Percentiles rank a stretch among this genome's conserved stretches.
Evolutionary conservation across 2,113 vertebrate species (phyloP).

Genomic region (Diadophis punctatus): DNA sequence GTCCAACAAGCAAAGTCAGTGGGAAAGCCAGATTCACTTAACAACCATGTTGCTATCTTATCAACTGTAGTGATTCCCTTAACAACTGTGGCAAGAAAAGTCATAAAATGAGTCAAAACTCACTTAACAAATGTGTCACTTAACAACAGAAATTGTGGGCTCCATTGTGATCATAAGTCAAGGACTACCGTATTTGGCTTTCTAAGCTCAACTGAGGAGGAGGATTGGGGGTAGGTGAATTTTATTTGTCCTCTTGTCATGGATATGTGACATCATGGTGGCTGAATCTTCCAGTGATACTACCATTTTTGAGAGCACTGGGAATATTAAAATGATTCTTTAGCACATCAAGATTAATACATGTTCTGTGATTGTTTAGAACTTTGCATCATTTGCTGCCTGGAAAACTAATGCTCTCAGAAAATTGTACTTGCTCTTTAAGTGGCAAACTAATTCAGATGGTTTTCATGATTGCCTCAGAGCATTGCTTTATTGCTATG

Average conservation of each 20-base stretch:
- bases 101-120: not conserved
- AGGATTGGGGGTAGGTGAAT: not conserved
- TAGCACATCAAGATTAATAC: not conserved
- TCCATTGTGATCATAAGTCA: not conserved
- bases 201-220: not conserved
- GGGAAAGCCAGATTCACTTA: too few relatives aligned
- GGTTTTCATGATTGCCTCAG: not conserved
- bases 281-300: not conserved
- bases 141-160: not conserved
- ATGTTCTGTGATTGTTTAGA: not conserved
- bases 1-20: too few relatives aligned
- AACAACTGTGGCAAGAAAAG: not conserved
- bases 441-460: not conserved
- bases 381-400: not conserved
- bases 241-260: not conserved
- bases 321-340: not conserved
- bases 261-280: not conserved
- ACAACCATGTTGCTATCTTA: too few relatives aligned
- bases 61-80: not conserved
- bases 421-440: not conserved
- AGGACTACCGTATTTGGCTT: not conserved
- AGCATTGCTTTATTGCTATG: not conserved
- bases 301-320: not conserved
- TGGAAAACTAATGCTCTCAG: not conserved
- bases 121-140: not conserved